Conservation (phyloP, 2,797 vertebrate genomes). For the Scarus forsteni region DNA sequence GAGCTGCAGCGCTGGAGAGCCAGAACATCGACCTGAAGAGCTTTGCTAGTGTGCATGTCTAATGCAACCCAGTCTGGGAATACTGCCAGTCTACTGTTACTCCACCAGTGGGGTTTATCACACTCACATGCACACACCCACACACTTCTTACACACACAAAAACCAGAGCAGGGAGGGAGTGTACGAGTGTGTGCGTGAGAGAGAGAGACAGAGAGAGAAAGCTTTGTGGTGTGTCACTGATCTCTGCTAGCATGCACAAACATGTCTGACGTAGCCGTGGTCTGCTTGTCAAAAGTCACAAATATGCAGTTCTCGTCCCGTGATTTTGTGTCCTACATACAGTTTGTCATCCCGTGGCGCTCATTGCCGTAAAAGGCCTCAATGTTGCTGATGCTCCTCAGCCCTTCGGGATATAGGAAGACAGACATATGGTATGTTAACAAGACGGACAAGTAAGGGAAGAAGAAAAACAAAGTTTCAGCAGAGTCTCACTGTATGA, state of each 20-base stretch:
- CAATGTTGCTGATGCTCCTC: conserved; percentile 13
- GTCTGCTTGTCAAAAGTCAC: conserved; percentile 81
- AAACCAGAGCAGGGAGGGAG: conserved; percentile 34
- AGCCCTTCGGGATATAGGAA: conserved; percentile 2
- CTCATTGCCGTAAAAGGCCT: conserved; percentile 34
- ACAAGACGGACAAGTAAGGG: not conserved
- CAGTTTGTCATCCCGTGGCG: conserved; percentile 33
- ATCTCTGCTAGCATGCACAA: conserved; percentile 78
- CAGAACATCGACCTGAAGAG: conserved; percentile 80
- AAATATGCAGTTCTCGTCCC: conserved; percentile 74
- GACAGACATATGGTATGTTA: not conserved
- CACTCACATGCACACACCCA: conserved; percentile 72
- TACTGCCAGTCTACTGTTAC: conserved; percentile 83
- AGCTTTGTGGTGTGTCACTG: conserved; percentile 78
- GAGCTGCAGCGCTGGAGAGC: conserved; percentile 69
- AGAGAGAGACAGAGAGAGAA: conserved; percentile 58
- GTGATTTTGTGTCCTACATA: conserved; percentile 44
- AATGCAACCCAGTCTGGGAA: conserved; percentile 82
- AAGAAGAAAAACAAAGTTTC: not conserved
- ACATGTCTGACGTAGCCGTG: conserved; percentile 74
- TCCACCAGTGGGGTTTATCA: conserved; percentile 80
- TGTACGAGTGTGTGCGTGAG: conserved; percentile 25
- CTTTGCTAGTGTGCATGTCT: conserved; percentile 82
- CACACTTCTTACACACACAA: conserved; percentile 49
- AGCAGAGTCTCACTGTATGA: not conserved